These are phyloP conservation scores for Horisme vitalbata DNA, from an alignment of 2,888 invertebrate species.

Conservation along the genomic window DNA sequence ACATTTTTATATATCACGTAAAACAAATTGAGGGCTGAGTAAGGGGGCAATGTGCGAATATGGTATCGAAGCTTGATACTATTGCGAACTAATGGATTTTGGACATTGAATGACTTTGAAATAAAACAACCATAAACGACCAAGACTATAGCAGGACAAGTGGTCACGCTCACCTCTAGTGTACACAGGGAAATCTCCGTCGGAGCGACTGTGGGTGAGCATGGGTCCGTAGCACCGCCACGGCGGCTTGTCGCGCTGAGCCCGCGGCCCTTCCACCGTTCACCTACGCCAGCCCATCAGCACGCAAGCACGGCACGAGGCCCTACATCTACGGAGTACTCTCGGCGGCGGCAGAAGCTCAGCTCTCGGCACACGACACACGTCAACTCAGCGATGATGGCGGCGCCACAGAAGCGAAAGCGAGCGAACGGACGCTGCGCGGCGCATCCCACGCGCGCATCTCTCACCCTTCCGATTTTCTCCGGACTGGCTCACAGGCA, in stretches of 20 bases:
- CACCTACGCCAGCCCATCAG: conserved; percentile 71
- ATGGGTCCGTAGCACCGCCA: conserved; percentile 87
- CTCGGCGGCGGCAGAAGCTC: conserved; percentile 50
- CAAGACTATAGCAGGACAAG: conserved; percentile 19
- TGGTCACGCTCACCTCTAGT: conserved; percentile 85
- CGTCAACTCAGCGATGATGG: conserved; percentile 63
- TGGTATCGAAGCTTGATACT: neutral
- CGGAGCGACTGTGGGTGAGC: conserved; percentile 93
- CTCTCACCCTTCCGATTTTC: conserved; percentile 60
- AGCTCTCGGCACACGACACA: conserved; percentile 42
- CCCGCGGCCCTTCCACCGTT: conserved; percentile 80
- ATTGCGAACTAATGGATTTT: neutral
- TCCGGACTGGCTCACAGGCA: conserved; percentile 23
- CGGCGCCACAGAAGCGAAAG: conserved; percentile 67
- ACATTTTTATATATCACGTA: too few relatives aligned
- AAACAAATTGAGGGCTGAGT: too few relatives aligned
- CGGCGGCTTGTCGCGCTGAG: conserved; percentile 76
- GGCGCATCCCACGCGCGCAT: conserved; percentile 75
- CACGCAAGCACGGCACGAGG: conserved; percentile 60
- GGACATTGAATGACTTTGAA: neutral
- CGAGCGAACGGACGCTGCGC: conserved; percentile 69
- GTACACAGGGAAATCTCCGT: conserved; percentile 92
- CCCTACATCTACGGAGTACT: conserved; percentile 49
- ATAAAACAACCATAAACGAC: conserved; percentile 15
- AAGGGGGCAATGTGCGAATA: conserved; percentile 1